Base-by-base conservation (phyloP, 2,888 invertebrate genomes). In the Tetropium fuscum region DNA sequence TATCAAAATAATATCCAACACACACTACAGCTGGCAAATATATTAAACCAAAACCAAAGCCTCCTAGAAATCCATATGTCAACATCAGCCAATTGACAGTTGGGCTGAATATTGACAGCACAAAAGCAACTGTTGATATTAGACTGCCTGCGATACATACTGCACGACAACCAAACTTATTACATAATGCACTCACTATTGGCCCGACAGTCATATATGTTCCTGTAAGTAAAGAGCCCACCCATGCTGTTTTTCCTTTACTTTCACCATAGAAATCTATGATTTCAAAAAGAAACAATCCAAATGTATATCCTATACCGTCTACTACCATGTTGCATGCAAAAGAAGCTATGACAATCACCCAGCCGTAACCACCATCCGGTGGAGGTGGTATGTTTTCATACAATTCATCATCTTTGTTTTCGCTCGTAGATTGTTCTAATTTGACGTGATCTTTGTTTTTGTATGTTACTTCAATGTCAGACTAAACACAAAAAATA, bases 311-410 rank as follows among this genome's bases (percentile, higher is more conserved):
- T 8, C 96, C 94, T 64, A 98, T 96, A 72, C 96, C 98, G 81
- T 99, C 98, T 56, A 99, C 97, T 72, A 98, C 93, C 85, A 98
- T 89, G 87, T 98, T 98, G 83, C 95, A 95, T 89, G 98, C 90
- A 83, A 98, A 97, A 36, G 96, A 96, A 47, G 96, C 95, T 74
- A 94, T 89, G 53, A 98, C 97, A 77, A 98, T 93, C 76, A 97
- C 90, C 95, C 94, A 95, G 58, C 94, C 94, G 83, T 93, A 95
- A 45, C 97, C 97, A 66, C 94, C 94, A 81, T 94, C 94, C 40
- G 94, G 94, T 51, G 94, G 51, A 40, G 51, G 13, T 13, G 51
- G 51, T 10, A 51, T 3, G 25, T 38, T 16, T 3, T 15, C 6
- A 11, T 2, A 3, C 16, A 6, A 10, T 40, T 48, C 36, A 13